These are phyloP conservation scores for Tolypeutes matacus DNA, from an alignment of 2,797 vertebrate species.

Conservation along the genomic window DNA sequence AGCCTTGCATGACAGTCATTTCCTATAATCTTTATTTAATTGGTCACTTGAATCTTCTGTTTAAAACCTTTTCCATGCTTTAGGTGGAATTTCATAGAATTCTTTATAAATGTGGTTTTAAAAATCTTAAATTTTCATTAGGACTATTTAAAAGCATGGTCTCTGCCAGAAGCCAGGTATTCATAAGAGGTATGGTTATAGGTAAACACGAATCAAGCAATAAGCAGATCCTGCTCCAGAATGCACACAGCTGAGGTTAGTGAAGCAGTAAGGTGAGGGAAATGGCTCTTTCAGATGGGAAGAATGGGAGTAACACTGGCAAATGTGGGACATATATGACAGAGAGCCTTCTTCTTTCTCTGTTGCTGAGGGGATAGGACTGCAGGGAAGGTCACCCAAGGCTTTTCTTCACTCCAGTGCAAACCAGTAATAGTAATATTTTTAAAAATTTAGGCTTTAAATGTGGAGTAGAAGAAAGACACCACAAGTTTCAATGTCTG, in stretches of 20 bases:
- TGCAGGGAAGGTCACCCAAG: neutral
- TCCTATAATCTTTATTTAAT: neutral
- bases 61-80: neutral
- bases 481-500: neutral
- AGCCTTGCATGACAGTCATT: neutral
- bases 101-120: neutral
- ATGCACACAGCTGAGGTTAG: neutral
- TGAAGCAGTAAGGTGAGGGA: neutral
- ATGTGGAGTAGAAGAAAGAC: neutral
- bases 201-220: neutral
- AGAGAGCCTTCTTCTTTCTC: neutral
- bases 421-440: neutral
- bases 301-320: fast-evolving
- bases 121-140: neutral
- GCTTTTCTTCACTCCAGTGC: neutral
- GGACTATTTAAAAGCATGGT: neutral
- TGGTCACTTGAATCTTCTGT: neutral
- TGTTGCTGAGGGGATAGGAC: neutral
- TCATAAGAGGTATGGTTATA: neutral
- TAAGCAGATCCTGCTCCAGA: neutral
- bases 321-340: fast-evolving
- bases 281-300: neutral
- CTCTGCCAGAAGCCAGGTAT: neutral
- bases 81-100: neutral
- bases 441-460: neutral